phyloP scores from a whole-genome alignment of 35 echinoderm and acorn worm species.

The Stichopus chloronotus region DNA sequence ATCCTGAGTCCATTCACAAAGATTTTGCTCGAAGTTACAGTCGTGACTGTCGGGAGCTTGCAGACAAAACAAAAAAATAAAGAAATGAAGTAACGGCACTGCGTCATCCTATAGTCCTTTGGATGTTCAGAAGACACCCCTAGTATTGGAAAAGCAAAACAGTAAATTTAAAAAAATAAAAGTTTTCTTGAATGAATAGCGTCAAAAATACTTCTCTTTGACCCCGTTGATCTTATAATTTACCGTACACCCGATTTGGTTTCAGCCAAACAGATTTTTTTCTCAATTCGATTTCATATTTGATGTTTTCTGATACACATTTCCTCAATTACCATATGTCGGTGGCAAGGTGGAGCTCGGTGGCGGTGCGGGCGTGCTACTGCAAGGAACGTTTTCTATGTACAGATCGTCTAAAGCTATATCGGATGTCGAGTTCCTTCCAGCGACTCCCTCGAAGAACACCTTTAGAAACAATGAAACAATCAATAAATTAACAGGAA shows the following conservation, averaged over 20 bases:
- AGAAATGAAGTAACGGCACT: not conserved
- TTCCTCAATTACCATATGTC: slow-evolving; percentile 84
- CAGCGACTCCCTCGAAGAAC: slow-evolving; percentile 79
- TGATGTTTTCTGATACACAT: too few relatives aligned
- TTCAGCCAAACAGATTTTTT: too few relatives aligned
- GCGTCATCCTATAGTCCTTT: too few relatives aligned
- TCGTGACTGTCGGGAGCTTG: slow-evolving; percentile 79
- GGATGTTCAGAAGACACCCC: too few relatives aligned
- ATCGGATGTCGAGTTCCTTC: slow-evolving; percentile 69
- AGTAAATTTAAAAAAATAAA: too few relatives aligned
- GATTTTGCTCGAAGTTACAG: slow-evolving; percentile 83
- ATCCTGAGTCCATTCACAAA: slow-evolving; percentile 77
- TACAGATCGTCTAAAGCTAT: slow-evolving; percentile 83
- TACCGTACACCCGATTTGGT: too few relatives aligned
- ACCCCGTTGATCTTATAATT: too few relatives aligned
- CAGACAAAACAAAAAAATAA: not conserved
- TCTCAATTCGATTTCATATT: too few relatives aligned
- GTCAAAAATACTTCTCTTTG: too few relatives aligned
- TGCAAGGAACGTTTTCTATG: slow-evolving; percentile 59
- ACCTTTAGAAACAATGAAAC: slow-evolving; percentile 33
- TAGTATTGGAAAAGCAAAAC: too few relatives aligned
- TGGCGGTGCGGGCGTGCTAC: slow-evolving; percentile 63
- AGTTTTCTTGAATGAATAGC: too few relatives aligned
- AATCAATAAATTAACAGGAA: not conserved
- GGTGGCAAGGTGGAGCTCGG: slow-evolving; percentile 63